Evolutionary conservation across 2,888 invertebrate species (phyloP), one percentile per base, ranked within the genome.

Genomic region (Drosophila eohydei): DNA sequence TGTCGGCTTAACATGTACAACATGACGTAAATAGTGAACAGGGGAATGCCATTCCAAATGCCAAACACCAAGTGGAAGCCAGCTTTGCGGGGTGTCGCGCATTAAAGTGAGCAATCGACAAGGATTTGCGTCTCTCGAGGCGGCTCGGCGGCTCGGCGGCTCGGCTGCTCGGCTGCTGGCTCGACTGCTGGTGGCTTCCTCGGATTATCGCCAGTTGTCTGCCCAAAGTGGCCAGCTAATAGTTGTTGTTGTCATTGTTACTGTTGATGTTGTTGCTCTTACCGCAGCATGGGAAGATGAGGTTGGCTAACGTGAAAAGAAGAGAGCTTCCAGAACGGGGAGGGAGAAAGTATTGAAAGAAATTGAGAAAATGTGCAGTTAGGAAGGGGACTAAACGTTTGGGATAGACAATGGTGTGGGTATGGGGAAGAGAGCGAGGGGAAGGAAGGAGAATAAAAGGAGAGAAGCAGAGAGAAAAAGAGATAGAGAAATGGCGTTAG

Each of bases 1-100:
- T 91, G 91, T 91, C 91, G 91, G 91, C 91, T 91, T 91, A 91
- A 86, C 91, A 89, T 91, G 89, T 91, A 89, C 89, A 80, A 87
- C 88, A 85, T 82, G 83, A 87, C 89, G 80, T 87, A 89, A 87
- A 87, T 83, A 90, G 78, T 74, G 74, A 68, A 60, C 52, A 41
- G 58, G 36, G 58, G 36, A 52, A 52, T 9, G 30, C 32, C 36
- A 43, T 36, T 40, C 36, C 36, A 28, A 62, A 38, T 32, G 40
- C 26, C 38, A 21, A 46, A 43, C 21, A n/a, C 38, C 26, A 54
- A 48, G 40, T 48, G 30, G 12, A 32, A 38, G n/a, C 14, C 67
- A 67, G 77, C 77, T 76, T 51, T 28, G 73, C 30, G 65, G 78
- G 80, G 61, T 75, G 78, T 69, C 58, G 68, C 57, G 88, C 86